A percentile compares a stretch with the other conserved stretches of the same genome.
Evolutionary conservation across 2,797 vertebrate genomes (phyloP).

Genomic region (Sarcophilus harrisii): DNA sequence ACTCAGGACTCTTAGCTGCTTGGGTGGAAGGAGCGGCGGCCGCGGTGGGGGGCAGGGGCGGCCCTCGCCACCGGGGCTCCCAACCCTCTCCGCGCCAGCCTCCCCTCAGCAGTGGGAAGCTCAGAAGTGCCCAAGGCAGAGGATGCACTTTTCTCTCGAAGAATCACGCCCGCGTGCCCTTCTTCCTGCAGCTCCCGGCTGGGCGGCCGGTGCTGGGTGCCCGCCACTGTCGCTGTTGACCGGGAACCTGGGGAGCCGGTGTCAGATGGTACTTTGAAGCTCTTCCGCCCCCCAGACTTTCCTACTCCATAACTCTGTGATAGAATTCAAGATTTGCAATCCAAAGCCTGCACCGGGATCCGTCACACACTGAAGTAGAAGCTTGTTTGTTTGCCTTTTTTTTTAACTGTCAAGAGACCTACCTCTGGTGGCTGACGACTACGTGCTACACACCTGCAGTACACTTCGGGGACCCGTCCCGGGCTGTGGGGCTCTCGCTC

Average conservation of each 20-base stretch:
- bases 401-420: conserved; percentile 87
- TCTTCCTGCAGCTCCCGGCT: conserved; percentile 72
- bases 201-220: conserved; percentile 58
- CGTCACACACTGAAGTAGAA: conserved; percentile 86
- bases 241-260: conserved; percentile 52
- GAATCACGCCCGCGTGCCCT: conserved; percentile 54
- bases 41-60: background rate
- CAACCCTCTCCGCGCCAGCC: background rate
- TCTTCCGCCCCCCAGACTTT: conserved; percentile 30
- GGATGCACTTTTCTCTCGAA: conserved; percentile 27
- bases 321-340: conserved; percentile 63
- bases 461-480: conserved; percentile 79
- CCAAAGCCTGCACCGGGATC: conserved; percentile 81
- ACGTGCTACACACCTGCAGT: conserved; percentile 68
- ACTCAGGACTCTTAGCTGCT: conserved; percentile 75
- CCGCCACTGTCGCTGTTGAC: conserved; percentile 26
- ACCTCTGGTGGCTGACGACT: conserved; percentile 89
- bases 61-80: background rate
- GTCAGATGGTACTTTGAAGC: conserved; percentile 36
- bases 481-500: conserved; percentile 79
- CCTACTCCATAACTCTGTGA: conserved; percentile 52
- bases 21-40: conserved; percentile 48
- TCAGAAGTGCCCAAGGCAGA: background rate
- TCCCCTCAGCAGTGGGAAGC: conserved; percentile 8
- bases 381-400: conserved; percentile 86